Base-by-base conservation (phyloP, 2,888 invertebrate genomes). In the Microctonus brassicae region DNA sequence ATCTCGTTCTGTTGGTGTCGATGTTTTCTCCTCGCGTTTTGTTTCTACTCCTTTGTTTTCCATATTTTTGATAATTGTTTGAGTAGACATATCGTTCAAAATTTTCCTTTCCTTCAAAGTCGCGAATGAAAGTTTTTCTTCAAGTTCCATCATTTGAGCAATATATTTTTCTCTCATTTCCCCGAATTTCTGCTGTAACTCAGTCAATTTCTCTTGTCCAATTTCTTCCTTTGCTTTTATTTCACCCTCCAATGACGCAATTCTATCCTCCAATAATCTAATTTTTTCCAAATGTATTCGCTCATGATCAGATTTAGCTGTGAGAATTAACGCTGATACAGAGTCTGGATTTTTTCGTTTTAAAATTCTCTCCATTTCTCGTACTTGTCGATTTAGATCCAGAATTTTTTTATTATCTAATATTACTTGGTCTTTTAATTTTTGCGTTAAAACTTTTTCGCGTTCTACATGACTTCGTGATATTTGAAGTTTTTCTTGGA, bases 311-410 rank as follows among this genome's bases (percentile, higher is more conserved):
- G 86, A 83, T 58, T 86, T 87, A 2, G 86, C 84, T 0, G 87
- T 83, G 6, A 87, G 68, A 81, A 95, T 94, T 62, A 94, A 87
- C 4, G 94, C 94, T 0, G 94, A 94, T 0, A 95, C 94, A 0
- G 94, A 94, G 88, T 95, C 94, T 0, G 95, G 95, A 89, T 95
- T 94, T 84, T 94, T 94, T 70, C 94, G 90, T 83, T 91, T 92
- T 26, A 95, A 89, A 78, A 94, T 94, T 81, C 93, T 89, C 80
- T 95, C 95, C 94, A 95, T 94, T 88, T 95, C 95, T 78, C 93
- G 93, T 11, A 94, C 93, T 85, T 95, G 95, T 53, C 94, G 89
- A 80, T 94, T 94, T 39, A 95, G 86, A 88, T 95, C 95, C 82
- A 93, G 91, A 74, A 94, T 93, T 60, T 91, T 90, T 77, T 90